Conservation (phyloP, 2,888 invertebrate genomes). For the Drosophila koepferae region DNA sequence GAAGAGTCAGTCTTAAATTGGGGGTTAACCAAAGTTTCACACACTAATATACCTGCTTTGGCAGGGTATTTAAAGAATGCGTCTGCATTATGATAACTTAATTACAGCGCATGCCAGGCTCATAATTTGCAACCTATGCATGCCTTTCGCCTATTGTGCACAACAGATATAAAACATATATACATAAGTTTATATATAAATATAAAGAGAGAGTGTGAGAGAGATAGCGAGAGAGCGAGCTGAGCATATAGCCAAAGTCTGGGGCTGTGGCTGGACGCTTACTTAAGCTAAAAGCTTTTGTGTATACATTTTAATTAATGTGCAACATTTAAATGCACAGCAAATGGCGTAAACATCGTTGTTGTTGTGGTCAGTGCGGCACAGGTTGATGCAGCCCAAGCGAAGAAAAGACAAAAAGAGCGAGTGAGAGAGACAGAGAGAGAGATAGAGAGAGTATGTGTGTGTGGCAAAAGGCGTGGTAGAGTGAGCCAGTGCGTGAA, state of each 20-base stretch:
- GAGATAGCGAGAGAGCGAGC: neutral
- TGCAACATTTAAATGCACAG: slow-evolving; percentile 80
- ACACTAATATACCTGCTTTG: neutral
- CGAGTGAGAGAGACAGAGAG: neutral
- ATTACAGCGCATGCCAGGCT: slow-evolving; percentile 51
- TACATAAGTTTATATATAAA: slow-evolving; percentile 7
- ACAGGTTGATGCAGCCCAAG: slow-evolving; percentile 27
- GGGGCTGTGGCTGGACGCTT: slow-evolving; percentile 54
- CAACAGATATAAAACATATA: slow-evolving; percentile 14
- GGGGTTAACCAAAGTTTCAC: too few relatives aligned
- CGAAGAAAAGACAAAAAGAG: neutral
- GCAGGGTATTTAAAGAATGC: slow-evolving; percentile 2
- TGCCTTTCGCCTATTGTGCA: slow-evolving; percentile 48
- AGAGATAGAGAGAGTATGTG: neutral
- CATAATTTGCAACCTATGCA: slow-evolving; percentile 65
- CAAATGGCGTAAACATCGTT: slow-evolving; percentile 56
- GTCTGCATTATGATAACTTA: slow-evolving; percentile 55
- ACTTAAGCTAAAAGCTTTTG: slow-evolving; percentile 81
- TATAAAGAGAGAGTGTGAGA: neutral
- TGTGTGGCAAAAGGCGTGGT: too few relatives aligned
- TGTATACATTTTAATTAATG: slow-evolving; percentile 80
- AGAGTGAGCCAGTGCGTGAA: neutral
- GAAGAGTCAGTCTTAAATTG: too few relatives aligned
- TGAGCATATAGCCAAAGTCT: slow-evolving; percentile 38
- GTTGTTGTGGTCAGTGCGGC: slow-evolving; percentile 39